A percentile compares a stretch with the other conserved stretches of the same genome.
Evolutionary conservation across 2,797 vertebrate species (phyloP).

Genomic region (Bucorvus abyssinicus): DNA sequence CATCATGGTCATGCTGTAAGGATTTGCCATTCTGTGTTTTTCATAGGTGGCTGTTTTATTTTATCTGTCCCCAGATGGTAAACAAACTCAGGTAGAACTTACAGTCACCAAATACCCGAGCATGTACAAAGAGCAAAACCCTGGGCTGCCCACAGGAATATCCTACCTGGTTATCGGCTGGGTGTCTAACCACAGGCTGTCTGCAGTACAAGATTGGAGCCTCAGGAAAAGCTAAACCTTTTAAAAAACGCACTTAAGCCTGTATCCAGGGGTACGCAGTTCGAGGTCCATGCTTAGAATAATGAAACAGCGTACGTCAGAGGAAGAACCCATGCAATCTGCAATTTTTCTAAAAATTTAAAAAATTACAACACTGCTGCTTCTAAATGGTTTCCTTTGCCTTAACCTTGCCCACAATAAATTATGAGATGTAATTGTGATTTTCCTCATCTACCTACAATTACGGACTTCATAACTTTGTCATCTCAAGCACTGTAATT

Average conservation of each 20-base stretch:
- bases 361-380: neutral
- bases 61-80: neutral
- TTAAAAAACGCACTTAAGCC: neutral
- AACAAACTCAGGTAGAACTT: neutral
- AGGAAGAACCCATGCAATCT: neutral
- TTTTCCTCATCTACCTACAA: constrained; percentile 25
- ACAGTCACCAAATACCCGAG: neutral
- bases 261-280: neutral
- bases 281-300: neutral
- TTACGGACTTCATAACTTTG: constrained; percentile 14
- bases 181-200: neutral
- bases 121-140: neutral
- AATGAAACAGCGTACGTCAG: neutral
- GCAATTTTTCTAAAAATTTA: neutral
- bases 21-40: neutral
- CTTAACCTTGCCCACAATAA: neutral
- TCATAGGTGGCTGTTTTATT: neutral
- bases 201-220: neutral
- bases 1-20: neutral
- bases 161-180: neutral
- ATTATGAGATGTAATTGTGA: neutral
- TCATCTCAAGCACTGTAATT: constrained; percentile 21
- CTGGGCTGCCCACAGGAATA: neutral
- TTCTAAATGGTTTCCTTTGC: neutral
- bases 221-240: neutral